A percentile compares a stretch with the other conserved stretches of the same genome.
These are phyloP conservation scores for Tichodroma muraria DNA, from an alignment of 2,113 vertebrate species.

Conservation along the genomic window DNA sequence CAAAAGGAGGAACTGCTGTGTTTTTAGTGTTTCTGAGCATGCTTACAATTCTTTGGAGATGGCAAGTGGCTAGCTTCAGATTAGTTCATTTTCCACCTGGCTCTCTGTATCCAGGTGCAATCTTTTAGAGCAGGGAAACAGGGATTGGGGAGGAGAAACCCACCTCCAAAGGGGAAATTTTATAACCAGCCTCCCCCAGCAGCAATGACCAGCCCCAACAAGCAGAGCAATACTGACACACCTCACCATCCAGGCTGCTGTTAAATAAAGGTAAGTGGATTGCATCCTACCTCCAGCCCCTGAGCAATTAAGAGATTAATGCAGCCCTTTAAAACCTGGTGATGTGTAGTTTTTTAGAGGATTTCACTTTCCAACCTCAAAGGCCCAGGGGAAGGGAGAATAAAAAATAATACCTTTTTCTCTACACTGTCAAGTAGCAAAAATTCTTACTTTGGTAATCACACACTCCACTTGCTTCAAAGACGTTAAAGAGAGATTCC, in stretches of 20 bases:
- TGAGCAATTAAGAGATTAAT: slow-evolving; percentile 30
- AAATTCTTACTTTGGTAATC: not conserved
- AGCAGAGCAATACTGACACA: not conserved
- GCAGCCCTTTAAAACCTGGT: not conserved
- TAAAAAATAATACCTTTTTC: not conserved
- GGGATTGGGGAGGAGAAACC: not conserved
- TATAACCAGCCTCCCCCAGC: not conserved
- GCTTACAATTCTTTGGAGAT: not conserved
- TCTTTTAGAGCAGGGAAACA: not conserved
- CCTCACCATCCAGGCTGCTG: not conserved
- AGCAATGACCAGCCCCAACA: not conserved
- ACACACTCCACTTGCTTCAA: not conserved
- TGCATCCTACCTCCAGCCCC: not conserved
- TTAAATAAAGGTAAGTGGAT: not conserved
- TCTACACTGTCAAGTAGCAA: not conserved
- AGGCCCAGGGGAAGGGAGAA: not conserved
- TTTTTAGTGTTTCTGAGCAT: not conserved
- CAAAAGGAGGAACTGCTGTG: not conserved
- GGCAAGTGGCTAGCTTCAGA: not conserved
- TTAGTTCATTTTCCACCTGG: not conserved
- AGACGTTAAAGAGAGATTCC: not conserved
- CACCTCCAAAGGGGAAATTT: not conserved
- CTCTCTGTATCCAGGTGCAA: not conserved
- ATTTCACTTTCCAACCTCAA: slow-evolving; percentile 40
- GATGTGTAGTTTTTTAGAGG: not conserved